Conservation (phyloP, 1,140 invertebrate species). For the Drosophila asahinai region DNA sequence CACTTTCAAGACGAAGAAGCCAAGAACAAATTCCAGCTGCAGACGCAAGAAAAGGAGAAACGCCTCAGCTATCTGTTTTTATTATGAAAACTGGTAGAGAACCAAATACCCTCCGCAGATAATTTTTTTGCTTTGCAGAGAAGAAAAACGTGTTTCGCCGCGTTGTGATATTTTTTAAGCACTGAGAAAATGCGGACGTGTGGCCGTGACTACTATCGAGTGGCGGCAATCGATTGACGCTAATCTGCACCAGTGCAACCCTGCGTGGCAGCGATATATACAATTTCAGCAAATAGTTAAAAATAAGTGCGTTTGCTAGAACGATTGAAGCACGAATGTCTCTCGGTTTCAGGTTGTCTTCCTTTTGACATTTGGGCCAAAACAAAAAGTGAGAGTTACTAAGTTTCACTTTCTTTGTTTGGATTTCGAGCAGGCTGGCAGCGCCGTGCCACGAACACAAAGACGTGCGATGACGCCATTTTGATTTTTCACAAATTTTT, state of each 20-base stretch:
- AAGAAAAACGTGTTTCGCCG: constrained; percentile 37
- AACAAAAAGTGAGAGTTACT: constrained; percentile 26
- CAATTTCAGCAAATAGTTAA: neutral
- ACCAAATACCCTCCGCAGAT: constrained; percentile 8
- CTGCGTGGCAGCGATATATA: neutral
- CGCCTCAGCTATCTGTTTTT: constrained; percentile 5
- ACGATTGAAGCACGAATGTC: constrained; percentile 27
- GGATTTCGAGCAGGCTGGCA: constrained; percentile 25
- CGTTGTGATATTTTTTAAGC: constrained; percentile 15
- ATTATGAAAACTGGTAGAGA: constrained; percentile 19
- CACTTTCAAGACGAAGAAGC: constrained; percentile 14
- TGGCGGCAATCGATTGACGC: constrained; percentile 23
- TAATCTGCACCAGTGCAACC: constrained; percentile 8
- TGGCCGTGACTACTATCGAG: constrained; percentile 25
- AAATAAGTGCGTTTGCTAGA: constrained; percentile 4
- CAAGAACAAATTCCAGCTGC: constrained; percentile 13
- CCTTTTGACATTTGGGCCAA: constrained; percentile 5
- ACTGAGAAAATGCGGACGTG: constrained; percentile 26
- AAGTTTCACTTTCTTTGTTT: constrained; percentile 5
- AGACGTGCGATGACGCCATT: constrained; percentile 40
- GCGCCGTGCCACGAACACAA: constrained; percentile 46
- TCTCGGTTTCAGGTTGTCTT: neutral
- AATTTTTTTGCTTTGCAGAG: neutral
- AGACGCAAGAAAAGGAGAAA: constrained; percentile 4
- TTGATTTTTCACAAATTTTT: constrained; percentile 51